Evolutionary conservation across 2,113 vertebrate genomes (phyloP).

Genomic region (Phasianus colchicus): DNA sequence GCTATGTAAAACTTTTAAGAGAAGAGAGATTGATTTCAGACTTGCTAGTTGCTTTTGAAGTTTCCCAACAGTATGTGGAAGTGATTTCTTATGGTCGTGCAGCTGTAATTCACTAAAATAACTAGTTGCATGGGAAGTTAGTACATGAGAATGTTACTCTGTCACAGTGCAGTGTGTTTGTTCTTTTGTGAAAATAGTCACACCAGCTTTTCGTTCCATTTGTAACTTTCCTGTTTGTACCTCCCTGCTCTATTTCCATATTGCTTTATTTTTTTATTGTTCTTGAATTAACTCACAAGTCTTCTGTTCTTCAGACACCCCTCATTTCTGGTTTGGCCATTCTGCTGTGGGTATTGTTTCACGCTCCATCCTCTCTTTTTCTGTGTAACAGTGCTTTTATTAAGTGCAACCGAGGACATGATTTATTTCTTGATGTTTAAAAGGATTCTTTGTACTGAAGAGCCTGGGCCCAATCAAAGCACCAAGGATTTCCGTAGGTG

Average conservation of each 20-base stretch:
- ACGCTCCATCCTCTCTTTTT: not conserved
- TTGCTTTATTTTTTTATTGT: not conserved
- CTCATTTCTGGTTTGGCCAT: not conserved
- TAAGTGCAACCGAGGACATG: constrained; percentile 14
- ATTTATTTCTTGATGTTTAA: constrained; percentile 47
- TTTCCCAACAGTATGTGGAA: constrained; percentile 28
- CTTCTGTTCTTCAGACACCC: not conserved
- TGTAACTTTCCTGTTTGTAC: constrained; percentile 19
- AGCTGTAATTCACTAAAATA: constrained; percentile 23
- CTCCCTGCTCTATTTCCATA: not conserved
- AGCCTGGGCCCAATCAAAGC: constrained; percentile 6
- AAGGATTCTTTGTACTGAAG: constrained; percentile 15
- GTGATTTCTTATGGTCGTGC: not conserved
- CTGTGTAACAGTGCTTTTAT: constrained; percentile 1
- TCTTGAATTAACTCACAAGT: not conserved
- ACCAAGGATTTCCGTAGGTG: not conserved
- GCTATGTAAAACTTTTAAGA: constrained; percentile 44
- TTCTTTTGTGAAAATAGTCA: not conserved
- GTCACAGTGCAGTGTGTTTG: not conserved
- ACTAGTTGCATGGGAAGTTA: not conserved
- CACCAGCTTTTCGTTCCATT: constrained; percentile 1
- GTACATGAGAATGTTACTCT: not conserved
- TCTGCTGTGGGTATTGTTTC: not conserved
- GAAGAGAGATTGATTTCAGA: constrained; percentile 59
- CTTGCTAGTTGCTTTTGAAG: constrained; percentile 54